Base-by-base conservation (phyloP, 2,113 vertebrate species). In the Podarcis cretensis region DNA sequence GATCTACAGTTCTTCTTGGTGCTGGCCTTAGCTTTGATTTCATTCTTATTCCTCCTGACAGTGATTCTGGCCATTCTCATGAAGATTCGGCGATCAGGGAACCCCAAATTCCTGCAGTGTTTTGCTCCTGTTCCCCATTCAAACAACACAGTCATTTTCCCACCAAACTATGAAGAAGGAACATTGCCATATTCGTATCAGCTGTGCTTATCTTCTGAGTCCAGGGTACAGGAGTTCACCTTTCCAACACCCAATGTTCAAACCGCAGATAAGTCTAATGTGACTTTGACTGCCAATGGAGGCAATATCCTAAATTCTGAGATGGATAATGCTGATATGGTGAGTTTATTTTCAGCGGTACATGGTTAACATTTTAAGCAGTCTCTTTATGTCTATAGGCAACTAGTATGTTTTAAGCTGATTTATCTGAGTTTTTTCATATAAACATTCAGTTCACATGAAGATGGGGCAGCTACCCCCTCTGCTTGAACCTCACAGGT, bases 141-240 rank as follows among this genome's bases (percentile, higher is more conserved):
- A 35, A 91, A 89, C 68, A 25, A 90, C 65, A 81, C 71, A 1
- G 84, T 91, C 66, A 84, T n/a, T 4, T 86, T 92, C 85, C 83
- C 71, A 2, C 80, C 95, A 73, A 85, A 25, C 1, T 92, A 84
- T 48, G 85, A 37, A 3, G 90, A 93, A 16, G 93, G 95, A 1
- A 96, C 94, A 0, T 87, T 95, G 37, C 95, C 94, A 14, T 95
- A 92, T 90, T 90, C 94, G 25, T 95, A 95, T 84, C 95, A 94
- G 73, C 63, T 94, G 13, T 95, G 94, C 1, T 9, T 95, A 63
- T 92, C 94, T 4, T 94, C 94, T 21, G 91, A 95, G 2, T 91
- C 90, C 63, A 93, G 92, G 48, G 94, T 93, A 74, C 89, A 92
- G 3, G 93, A 96, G 12, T 94, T 95, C 79, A 94, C 93, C 83